These are phyloP conservation scores for Pangasius krempfi DNA, from an alignment of 2,797 vertebrate species.

Conservation along the genomic window DNA sequence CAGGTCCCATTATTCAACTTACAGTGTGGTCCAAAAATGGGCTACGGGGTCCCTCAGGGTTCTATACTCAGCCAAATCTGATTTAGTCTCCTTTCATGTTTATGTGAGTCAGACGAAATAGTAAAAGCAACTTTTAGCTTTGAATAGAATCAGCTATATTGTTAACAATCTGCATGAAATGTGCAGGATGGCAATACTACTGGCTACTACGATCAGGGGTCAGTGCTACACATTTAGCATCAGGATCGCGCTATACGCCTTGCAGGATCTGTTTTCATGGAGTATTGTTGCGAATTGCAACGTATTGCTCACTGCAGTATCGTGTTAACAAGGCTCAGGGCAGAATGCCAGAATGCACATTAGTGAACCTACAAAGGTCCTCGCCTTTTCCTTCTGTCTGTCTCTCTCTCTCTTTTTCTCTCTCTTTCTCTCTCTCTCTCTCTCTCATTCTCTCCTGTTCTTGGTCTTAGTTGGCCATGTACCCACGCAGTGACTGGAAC, in stretches of 20 bases:
- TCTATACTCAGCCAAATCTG: constrained; percentile 27
- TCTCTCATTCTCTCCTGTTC: constrained; percentile 57
- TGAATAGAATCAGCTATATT: background rate
- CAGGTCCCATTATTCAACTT: constrained; percentile 44
- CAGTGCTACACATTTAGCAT: constrained; percentile 55
- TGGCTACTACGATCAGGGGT: constrained; percentile 49
- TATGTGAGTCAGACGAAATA: constrained; percentile 5
- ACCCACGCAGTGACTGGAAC: constrained; percentile 60
- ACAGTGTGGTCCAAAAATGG: constrained; percentile 50
- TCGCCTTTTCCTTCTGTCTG: constrained; percentile 2
- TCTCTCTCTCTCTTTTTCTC: background rate
- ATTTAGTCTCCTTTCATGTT: constrained; percentile 38
- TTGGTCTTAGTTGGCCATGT: constrained; percentile 62
- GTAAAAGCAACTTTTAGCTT: constrained; percentile 14
- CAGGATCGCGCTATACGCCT: constrained; percentile 44
- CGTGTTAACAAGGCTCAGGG: constrained; percentile 75
- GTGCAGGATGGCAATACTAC: background rate
- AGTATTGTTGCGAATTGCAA: constrained; percentile 43
- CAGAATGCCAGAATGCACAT: constrained; percentile 78
- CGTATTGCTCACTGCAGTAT: constrained; percentile 63
- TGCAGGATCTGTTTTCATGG: constrained; percentile 60
- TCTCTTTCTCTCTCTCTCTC: constrained; percentile 48
- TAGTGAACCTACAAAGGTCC: constrained; percentile 68
- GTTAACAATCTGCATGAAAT: background rate
- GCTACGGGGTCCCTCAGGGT: constrained; percentile 42